A percentile compares a stretch with the other conserved stretches of the same genome.
Evolutionary conservation across 35 echinoderm and acorn worm genomes (phyloP).

Genomic region (Ophiothrix spiculata): DNA sequence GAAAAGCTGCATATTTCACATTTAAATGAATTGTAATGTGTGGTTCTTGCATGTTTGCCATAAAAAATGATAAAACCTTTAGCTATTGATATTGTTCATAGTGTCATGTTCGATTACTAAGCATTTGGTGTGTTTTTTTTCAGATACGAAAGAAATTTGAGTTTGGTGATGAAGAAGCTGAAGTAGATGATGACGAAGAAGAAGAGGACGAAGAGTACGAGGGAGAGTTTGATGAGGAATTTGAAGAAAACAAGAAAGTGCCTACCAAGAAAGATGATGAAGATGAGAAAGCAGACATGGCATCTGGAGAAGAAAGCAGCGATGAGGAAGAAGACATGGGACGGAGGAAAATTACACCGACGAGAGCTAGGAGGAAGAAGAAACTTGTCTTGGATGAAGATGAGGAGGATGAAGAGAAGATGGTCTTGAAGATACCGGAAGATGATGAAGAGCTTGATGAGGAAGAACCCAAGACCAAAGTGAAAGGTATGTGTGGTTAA

Average conservation of each 20-base stretch:
- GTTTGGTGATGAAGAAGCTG: conserved; percentile 61
- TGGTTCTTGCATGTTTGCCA: too few species aligned
- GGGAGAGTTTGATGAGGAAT: neutral
- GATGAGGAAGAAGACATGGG: conserved; percentile 35
- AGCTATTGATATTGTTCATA: too few species aligned
- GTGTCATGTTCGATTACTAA: too few species aligned
- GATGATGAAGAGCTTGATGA: neutral
- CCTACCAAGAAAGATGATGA: neutral
- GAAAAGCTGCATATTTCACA: too few species aligned
- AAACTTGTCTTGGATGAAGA: conserved; percentile 55
- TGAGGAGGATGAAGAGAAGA: conserved; percentile 48
- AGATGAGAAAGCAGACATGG: conserved; percentile 5
- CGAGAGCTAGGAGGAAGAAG: conserved; percentile 18
- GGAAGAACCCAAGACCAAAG: neutral
- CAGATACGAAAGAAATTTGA: conserved; percentile 35
- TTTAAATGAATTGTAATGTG: too few species aligned
- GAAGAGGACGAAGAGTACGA: conserved; percentile 22
- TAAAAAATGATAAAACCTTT: too few species aligned
- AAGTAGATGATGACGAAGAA: conserved; percentile 47
- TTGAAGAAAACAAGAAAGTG: too few species aligned
- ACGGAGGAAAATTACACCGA: neutral
- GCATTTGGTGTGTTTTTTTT: neutral
- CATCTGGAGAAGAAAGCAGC: conserved; percentile 11
- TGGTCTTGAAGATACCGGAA: conserved; percentile 15
- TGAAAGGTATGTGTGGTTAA: neutral